phyloP scores from a whole-genome alignment of 2,888 invertebrate species.

The Tenodera sinensis region DNA sequence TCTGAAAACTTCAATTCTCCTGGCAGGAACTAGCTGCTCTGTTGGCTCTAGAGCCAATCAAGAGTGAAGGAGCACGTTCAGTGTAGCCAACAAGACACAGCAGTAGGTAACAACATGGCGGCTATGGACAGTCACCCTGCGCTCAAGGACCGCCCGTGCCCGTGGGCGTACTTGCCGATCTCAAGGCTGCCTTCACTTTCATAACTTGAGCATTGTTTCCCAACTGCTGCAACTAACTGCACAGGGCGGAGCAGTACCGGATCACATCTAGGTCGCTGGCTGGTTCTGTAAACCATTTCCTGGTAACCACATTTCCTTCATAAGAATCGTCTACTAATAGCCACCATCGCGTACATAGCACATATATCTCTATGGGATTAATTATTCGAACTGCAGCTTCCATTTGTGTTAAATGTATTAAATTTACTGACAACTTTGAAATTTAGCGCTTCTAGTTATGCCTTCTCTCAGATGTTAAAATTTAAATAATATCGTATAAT shows the following conservation, averaged over 20 bases:
- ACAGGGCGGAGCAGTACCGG: neutral
- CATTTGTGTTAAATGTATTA: too few species aligned
- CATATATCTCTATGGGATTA: too few species aligned
- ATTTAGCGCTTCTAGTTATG: too few species aligned
- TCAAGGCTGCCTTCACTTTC: neutral
- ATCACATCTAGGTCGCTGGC: neutral
- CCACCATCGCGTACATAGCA: too few species aligned
- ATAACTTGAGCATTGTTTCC: neutral
- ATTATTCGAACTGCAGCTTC: too few species aligned
- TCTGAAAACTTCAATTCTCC: too few species aligned
- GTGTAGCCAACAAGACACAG: neutral
- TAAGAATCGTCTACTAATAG: neutral
- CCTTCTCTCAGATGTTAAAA: too few species aligned
- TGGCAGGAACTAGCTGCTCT: too few species aligned
- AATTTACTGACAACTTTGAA: too few species aligned
- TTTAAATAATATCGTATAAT: too few species aligned
- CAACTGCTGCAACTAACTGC: neutral
- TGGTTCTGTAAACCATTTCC: neutral
- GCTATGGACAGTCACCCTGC: neutral
- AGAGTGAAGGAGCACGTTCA: neutral
- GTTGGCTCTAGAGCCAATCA: too few species aligned
- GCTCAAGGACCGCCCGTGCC: neutral
- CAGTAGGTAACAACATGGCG: neutral
- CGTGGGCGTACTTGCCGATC: neutral
- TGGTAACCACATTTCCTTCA: neutral